Conservation (phyloP, 2,888 invertebrate genomes). For the Amiota minor region DNA sequence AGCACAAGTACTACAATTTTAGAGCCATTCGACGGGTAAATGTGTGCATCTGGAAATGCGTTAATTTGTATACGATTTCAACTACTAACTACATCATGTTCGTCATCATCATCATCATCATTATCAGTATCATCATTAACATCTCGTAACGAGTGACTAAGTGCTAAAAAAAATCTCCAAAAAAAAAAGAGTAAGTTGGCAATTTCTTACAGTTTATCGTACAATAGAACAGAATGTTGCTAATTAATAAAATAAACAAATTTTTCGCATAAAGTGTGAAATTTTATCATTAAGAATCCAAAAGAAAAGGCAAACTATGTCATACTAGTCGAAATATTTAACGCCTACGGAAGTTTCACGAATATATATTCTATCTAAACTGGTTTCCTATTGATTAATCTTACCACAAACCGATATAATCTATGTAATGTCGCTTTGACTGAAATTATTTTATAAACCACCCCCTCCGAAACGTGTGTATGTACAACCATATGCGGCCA, state of each 20-base stretch:
- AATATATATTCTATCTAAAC: too few species aligned
- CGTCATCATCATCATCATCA: too few species aligned
- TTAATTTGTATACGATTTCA: slow-evolving; percentile 49
- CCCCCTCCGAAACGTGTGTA: too few species aligned
- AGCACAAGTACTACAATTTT: slow-evolving; percentile 49
- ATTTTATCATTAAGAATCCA: slow-evolving; percentile 49
- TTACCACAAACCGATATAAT: too few species aligned
- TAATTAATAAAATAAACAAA: slow-evolving; percentile 8
- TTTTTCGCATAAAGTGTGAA: slow-evolving; percentile 58
- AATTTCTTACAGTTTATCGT: background rate
- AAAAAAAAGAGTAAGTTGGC: too few species aligned
- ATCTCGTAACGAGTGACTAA: background rate
- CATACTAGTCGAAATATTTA: slow-evolving; percentile 1
- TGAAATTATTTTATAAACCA: too few species aligned
- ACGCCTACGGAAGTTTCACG: background rate
- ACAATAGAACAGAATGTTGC: background rate
- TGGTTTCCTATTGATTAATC: too few species aligned
- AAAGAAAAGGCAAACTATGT: background rate
- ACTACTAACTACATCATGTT: too few species aligned
- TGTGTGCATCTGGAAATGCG: slow-evolving; percentile 53
- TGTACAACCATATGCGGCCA: too few species aligned
- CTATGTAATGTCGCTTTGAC: too few species aligned
- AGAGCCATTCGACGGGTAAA: background rate
- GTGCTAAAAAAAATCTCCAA: background rate
- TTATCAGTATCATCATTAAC: too few species aligned